Percentiles rank a stretch among this genome's conserved stretches.
These are phyloP conservation scores for Holocentrus rufus DNA, from an alignment of 2,797 vertebrate species.

Conservation along the genomic window DNA sequence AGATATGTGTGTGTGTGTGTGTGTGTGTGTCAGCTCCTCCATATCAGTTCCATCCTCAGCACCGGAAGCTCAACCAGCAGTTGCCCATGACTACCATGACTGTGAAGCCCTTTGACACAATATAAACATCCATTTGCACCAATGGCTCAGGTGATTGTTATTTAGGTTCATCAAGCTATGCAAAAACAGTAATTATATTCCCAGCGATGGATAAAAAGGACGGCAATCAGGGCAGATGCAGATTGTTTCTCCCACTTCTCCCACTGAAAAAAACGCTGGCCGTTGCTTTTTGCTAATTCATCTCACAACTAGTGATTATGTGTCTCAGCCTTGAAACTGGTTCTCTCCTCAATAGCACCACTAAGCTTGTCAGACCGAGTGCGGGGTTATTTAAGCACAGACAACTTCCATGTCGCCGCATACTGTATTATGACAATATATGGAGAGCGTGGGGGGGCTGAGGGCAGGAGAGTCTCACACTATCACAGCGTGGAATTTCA, in stretches of 20 bases:
- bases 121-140: slow-evolving; percentile 41
- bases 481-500: not conserved
- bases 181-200: slow-evolving; percentile 27
- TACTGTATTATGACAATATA: not conserved
- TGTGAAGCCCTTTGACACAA: not conserved
- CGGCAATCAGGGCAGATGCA: slow-evolving; percentile 9
- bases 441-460: not conserved
- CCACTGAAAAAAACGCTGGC: slow-evolving; percentile 29
- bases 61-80: not conserved
- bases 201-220: slow-evolving; percentile 25
- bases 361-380: not conserved
- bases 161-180: slow-evolving; percentile 40
- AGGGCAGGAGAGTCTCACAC: not conserved
- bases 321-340: slow-evolving; percentile 35
- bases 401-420: not conserved
- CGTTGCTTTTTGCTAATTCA: slow-evolving; percentile 49
- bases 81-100: not conserved
- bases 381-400: not conserved
- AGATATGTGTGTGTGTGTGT: not conserved
- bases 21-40: not conserved
- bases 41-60: not conserved
- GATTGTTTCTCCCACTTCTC: slow-evolving; percentile 56
- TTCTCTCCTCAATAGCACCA: slow-evolving; percentile 15
- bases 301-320: slow-evolving; percentile 54
- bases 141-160: slow-evolving; percentile 10